Conservation (phyloP, 2,797 vertebrate genomes). For the Clarias fuscus region DNA sequence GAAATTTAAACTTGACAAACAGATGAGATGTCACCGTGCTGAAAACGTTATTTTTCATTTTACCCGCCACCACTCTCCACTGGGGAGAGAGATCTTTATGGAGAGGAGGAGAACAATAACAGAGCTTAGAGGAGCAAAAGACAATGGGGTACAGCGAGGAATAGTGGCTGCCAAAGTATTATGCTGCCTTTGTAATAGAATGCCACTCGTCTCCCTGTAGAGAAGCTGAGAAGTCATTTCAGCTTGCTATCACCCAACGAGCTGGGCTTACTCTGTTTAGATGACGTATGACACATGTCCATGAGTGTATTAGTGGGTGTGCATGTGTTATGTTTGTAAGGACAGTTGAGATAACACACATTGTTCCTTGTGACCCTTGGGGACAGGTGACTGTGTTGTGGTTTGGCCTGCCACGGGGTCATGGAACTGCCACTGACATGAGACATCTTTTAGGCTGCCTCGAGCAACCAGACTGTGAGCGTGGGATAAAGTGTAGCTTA, state of each 20-base stretch:
- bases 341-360: constrained; percentile 61
- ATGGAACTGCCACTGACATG: constrained; percentile 66
- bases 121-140: constrained; percentile 43
- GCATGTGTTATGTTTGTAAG: constrained; percentile 61
- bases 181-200: constrained; percentile 68
- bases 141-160: constrained; percentile 51
- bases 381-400: constrained; percentile 51
- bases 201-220: constrained; percentile 59
- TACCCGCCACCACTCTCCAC: constrained; percentile 70
- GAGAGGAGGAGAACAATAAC: constrained; percentile 56
- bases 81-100: constrained; percentile 66
- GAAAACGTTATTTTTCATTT: constrained; percentile 79
- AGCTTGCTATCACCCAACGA: constrained; percentile 43
- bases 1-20: constrained; percentile 82
- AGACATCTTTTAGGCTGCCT: constrained; percentile 62
- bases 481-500: constrained; percentile 57
- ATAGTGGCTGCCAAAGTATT: constrained; percentile 69
- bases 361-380: constrained; percentile 65
- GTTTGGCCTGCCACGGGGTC: constrained; percentile 64
- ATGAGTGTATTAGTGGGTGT: constrained; percentile 37
- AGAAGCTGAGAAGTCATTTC: constrained; percentile 57
- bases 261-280: constrained; percentile 57
- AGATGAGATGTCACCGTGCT: constrained; percentile 78
- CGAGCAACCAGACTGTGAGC: constrained; percentile 53
- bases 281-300: constrained; percentile 61